Conservation (phyloP, 2,113 vertebrate species). For the Notechis scutatus region DNA sequence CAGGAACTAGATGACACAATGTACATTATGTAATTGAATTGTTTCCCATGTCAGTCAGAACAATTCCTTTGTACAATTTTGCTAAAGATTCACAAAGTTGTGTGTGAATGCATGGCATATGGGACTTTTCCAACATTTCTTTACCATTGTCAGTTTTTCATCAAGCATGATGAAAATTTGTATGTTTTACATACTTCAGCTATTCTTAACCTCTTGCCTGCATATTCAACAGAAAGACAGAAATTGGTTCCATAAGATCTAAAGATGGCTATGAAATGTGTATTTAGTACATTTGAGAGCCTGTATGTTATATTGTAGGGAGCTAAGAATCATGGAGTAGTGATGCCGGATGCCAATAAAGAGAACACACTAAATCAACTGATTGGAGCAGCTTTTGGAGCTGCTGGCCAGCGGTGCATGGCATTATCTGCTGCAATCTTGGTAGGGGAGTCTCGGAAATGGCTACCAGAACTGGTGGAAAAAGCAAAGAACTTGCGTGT, state of each 20-base stretch:
- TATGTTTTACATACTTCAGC: neutral
- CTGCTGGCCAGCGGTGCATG: constrained; percentile 97
- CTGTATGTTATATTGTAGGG: constrained; percentile 71
- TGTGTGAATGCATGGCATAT: neutral
- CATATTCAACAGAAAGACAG: neutral
- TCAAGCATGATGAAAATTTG: no score
- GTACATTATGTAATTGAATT: neutral
- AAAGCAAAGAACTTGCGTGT: constrained; percentile 85
- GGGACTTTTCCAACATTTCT: neutral
- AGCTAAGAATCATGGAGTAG: constrained; percentile 96
- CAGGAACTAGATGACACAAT: neutral
- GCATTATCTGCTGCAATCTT: constrained; percentile 93
- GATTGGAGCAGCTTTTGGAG: constrained; percentile 94
- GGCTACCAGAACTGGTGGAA: constrained; percentile 92
- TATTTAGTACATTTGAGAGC: constrained; percentile 5
- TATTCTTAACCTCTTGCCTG: neutral
- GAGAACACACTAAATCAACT: constrained; percentile 96
- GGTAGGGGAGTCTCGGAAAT: constrained; percentile 86
- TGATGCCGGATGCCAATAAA: constrained; percentile 98
- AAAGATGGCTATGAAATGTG: neutral
- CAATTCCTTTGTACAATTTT: neutral
- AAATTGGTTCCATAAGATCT: neutral
- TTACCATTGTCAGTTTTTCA: neutral
- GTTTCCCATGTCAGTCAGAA: neutral
- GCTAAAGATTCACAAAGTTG: neutral